Evolutionary conservation across 2,888 invertebrate genomes (phyloP).

Genomic region (Minunthozetes semirufus): DNA sequence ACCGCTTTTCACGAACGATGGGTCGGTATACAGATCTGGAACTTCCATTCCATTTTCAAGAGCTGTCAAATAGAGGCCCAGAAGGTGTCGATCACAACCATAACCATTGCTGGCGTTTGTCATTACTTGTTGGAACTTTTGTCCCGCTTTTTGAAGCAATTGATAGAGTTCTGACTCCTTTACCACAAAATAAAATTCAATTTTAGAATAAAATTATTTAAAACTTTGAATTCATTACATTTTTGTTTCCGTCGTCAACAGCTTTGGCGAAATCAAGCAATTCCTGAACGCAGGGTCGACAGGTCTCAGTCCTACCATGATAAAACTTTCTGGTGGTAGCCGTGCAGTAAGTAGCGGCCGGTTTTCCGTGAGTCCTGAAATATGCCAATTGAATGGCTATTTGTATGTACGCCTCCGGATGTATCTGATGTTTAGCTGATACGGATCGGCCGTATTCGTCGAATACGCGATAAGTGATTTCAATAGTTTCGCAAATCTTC

Average conservation of each 20-base stretch:
- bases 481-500: constrained; percentile 26
- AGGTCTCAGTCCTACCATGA: constrained; percentile 60
- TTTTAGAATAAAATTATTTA: constrained; percentile 3
- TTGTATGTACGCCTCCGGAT: constrained; percentile 60
- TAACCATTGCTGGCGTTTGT: constrained; percentile 41
- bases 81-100: constrained; percentile 58
- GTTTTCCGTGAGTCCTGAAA: constrained; percentile 54
- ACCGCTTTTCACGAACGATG: constrained; percentile 55
- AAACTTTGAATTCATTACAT: constrained; percentile 41
- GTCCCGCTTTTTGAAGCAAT: constrained; percentile 52
- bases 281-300: constrained; percentile 57
- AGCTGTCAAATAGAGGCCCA: constrained; percentile 55
- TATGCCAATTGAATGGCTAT: constrained; percentile 57
- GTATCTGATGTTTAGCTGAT: constrained; percentile 53
- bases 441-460: constrained; percentile 54
- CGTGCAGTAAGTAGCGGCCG: constrained; percentile 60
- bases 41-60: constrained; percentile 51
- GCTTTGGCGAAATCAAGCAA: constrained; percentile 50
- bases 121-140: constrained; percentile 50
- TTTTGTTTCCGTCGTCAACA: constrained; percentile 45
- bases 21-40: constrained; percentile 55
- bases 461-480: constrained; percentile 46
- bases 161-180: constrained; percentile 27
- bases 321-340: constrained; percentile 58
- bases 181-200: neutral